A percentile compares a stretch with the other conserved stretches of the same genome.
Conservation (phyloP, 2,888 invertebrate species). For the Heliconius ethilla region DNA sequence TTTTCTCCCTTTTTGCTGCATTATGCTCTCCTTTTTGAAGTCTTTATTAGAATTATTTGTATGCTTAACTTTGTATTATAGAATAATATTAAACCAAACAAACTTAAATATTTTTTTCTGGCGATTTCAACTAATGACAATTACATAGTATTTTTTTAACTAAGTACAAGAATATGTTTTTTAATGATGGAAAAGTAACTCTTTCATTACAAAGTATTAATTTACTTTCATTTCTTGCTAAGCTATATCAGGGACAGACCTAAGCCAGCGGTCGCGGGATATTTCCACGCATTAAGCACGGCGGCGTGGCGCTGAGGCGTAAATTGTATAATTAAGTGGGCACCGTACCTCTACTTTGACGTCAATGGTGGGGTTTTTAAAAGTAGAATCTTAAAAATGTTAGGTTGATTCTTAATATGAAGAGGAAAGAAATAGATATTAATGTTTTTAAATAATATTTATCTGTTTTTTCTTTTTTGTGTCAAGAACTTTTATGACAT, state of each 20-base stretch:
- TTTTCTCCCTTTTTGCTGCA: too few relatives aligned
- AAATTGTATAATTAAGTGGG: conserved; percentile 62
- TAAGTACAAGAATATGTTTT: too few relatives aligned
- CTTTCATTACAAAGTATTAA: not conserved
- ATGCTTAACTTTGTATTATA: not conserved
- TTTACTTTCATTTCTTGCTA: conserved; percentile 24
- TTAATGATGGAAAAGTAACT: not conserved
- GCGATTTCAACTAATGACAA: not conserved
- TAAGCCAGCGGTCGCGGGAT: conserved; percentile 28
- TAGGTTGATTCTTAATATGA: not conserved
- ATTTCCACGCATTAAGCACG: conserved; percentile 39
- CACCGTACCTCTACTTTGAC: conserved; percentile 52
- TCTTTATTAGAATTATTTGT: not conserved
- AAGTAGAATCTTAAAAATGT: not conserved
- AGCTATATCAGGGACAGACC: conserved; percentile 24
- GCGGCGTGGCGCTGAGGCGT: conserved; percentile 48
- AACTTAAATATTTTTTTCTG: conserved; percentile 1
- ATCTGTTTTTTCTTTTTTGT: not conserved
- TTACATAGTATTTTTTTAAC: not conserved
- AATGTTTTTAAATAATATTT: not conserved
- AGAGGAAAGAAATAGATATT: not conserved
- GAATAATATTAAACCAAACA: too few relatives aligned
- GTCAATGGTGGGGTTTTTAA: conserved; percentile 44
- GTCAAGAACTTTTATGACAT: conserved; percentile 9
- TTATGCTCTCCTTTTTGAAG: not conserved